Conservation (phyloP, 2,113 vertebrate species). For the Gracilinanus agilis region DNA sequence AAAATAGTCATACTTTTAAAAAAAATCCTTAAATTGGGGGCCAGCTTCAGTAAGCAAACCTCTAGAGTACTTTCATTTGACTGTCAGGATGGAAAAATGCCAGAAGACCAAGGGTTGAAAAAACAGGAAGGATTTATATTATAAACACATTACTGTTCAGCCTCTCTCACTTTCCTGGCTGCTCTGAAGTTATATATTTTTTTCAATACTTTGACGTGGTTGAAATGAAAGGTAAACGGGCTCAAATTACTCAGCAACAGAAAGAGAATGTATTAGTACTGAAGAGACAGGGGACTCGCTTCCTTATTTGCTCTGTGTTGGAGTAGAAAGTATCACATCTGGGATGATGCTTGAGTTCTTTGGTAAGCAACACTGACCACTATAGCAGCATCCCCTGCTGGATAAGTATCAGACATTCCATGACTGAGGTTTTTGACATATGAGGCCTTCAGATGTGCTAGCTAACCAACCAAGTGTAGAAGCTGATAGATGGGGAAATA, state of each 20-base stretch:
- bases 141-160: slow-evolving; percentile 66
- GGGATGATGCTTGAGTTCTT: not conserved
- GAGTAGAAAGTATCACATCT: not conserved
- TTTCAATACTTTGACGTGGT: slow-evolving; percentile 53
- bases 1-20: slow-evolving; percentile 26
- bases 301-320: not conserved
- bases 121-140: slow-evolving; percentile 73
- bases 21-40: slow-evolving; percentile 50
- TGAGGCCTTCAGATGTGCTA: not conserved
- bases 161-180: slow-evolving; percentile 53
- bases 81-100: slow-evolving; percentile 54
- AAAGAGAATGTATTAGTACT: not conserved
- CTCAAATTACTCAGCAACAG: slow-evolving; percentile 54
- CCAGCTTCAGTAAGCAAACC: slow-evolving; percentile 26
- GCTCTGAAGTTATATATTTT: slow-evolving; percentile 55
- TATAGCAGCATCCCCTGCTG: not conserved
- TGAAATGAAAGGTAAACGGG: slow-evolving; percentile 72
- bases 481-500: slow-evolving; percentile 37
- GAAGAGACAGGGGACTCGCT: slow-evolving; percentile 11
- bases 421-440: not conserved
- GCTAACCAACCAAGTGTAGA: slow-evolving; percentile 23
- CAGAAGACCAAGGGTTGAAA: slow-evolving; percentile 48
- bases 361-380: not conserved
- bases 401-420: not conserved
- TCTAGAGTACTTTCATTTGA: not conserved